Base-by-base conservation (phyloP, 1,140 invertebrate species). In the Pseudachorutes palmiensis region DNA sequence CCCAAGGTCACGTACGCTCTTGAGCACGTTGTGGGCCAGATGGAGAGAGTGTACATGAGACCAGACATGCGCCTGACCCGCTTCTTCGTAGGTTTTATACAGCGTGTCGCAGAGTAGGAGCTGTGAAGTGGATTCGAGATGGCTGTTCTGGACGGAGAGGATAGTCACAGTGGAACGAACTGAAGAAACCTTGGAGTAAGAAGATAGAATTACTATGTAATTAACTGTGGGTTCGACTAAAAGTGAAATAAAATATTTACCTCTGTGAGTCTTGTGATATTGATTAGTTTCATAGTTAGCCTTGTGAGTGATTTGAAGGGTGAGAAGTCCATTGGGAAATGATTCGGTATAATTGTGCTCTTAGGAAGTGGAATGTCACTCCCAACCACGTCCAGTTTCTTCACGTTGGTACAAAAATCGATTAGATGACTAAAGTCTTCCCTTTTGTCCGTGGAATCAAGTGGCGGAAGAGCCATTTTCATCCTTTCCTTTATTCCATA, bases 401-500 rank as follows among this genome's bases (percentile, higher is more conserved):
- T 82, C 9, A 93, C 75, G 73, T 89, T 86, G 1, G 87, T 88
- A 76, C 89, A 89, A 75, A 92, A 91, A 76, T 97, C 93, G 63
- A 97, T 76, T 3, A 96, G 86, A 76, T 95, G 90, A 72, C 90
- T 91, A 68, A 96, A 88, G 78, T 96, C 90, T 75, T 86, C 87
- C 74, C 82, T 81, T 77, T 83, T 84, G 72, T 85, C 83, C 65
- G 82, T 78, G 57, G 86, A 84, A 80, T 88, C 84, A 60, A 85
- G 80, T 1, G 84, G 81, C 24, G 92, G 88, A 77, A 92, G 90
- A 0, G 92, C 88, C 71, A 91, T 83, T 77, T 90, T 90, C 12
- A 94, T 81, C 72, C 92, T 82, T 78, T 93, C 87, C 75, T 88
- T 92, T 58, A 97, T 87, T 26, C 92, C 89, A 80, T 90, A 86